Conservation (phyloP, 2,797 vertebrate genomes). For the Phalloptychus januarius region DNA sequence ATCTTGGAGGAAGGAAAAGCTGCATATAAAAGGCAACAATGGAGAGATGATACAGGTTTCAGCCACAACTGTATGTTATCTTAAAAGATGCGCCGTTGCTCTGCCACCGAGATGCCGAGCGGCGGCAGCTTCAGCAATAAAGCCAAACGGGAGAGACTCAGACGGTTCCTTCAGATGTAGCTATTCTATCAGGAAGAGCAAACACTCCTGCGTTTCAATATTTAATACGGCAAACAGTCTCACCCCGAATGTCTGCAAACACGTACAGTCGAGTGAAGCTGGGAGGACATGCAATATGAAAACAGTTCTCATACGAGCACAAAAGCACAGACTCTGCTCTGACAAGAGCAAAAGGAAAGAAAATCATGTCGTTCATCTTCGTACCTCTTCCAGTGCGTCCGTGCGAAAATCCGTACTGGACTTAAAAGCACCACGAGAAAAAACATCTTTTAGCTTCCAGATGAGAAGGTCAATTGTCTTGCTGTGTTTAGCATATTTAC, state of each 20-base stretch:
- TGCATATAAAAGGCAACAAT: not conserved
- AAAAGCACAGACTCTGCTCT: conserved; percentile 3
- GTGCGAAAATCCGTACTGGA: not conserved
- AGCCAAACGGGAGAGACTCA: conserved; percentile 16
- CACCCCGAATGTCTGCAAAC: conserved; percentile 42
- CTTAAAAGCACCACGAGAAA: not conserved
- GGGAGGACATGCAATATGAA: conserved; percentile 22
- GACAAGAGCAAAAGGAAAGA: conserved; percentile 11
- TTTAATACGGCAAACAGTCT: conserved; percentile 62
- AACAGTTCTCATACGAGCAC: conserved; percentile 27
- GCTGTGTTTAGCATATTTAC: conserved; percentile 51
- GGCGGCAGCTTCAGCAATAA: conserved; percentile 18
- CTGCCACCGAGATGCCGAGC: conserved; percentile 10
- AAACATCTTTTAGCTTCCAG: conserved; percentile 43
- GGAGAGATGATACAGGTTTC: conserved; percentile 31
- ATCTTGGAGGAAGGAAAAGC: not conserved
- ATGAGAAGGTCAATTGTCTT: conserved; percentile 56
- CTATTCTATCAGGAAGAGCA: conserved; percentile 56
- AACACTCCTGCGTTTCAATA: conserved; percentile 67
- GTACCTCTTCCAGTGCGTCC: too few species aligned
- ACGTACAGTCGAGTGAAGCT: conserved; percentile 42
- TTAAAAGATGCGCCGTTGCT: conserved; percentile 29
- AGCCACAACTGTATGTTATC: conserved; percentile 5
- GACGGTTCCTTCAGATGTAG: conserved; percentile 54
- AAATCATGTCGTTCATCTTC: not conserved